Conservation (phyloP, 2,888 invertebrate genomes). For the Drosophila engyochracea region DNA sequence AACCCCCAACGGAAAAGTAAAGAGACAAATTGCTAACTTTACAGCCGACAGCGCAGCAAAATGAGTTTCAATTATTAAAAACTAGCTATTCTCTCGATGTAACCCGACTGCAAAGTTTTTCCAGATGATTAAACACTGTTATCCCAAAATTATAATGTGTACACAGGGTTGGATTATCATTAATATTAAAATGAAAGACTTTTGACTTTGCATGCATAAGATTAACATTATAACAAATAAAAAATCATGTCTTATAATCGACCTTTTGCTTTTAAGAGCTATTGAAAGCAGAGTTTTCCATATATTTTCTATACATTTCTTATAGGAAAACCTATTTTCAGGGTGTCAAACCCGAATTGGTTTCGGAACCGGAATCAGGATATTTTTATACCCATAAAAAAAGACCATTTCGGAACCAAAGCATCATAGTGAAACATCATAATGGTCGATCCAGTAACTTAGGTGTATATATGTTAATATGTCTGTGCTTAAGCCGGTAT, state of each 20-base stretch:
- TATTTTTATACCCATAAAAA: background rate
- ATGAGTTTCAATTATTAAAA: constrained; percentile 10
- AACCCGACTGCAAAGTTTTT: background rate
- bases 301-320: background rate
- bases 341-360: background rate
- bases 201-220: background rate
- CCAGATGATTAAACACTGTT: background rate
- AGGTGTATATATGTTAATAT: background rate
- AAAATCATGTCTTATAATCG: no score
- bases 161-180: background rate
- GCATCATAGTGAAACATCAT: background rate
- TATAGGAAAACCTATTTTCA: background rate
- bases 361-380: background rate
- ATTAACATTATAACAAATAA: background rate
- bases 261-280: background rate
- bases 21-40: constrained; percentile 3
- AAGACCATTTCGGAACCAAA: background rate
- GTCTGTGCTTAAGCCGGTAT: background rate
- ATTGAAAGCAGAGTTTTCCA: background rate
- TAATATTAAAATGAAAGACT: background rate
- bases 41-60: constrained; percentile 12
- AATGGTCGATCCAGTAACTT: background rate
- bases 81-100: background rate
- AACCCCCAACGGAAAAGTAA: constrained; percentile 19
- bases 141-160: background rate